These are phyloP conservation scores for Nettapus auritus DNA, from an alignment of 2,113 vertebrate species.

Conservation along the genomic window DNA sequence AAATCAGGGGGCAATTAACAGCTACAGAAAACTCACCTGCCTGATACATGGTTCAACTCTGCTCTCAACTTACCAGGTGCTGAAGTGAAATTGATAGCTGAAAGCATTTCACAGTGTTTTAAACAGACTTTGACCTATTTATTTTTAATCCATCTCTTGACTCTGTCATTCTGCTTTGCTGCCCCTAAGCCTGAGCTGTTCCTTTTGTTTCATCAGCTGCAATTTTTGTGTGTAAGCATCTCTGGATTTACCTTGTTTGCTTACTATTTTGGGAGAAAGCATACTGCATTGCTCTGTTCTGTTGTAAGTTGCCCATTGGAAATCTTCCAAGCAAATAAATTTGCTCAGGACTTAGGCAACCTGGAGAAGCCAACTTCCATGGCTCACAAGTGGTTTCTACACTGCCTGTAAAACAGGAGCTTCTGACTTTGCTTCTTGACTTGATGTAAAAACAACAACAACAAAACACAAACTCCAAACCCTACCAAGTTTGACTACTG, in stretches of 20 bases:
- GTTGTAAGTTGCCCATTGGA: neutral
- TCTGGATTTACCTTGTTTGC: neutral
- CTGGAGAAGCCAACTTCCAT: neutral
- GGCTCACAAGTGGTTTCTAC: neutral
- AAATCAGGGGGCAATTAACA: neutral
- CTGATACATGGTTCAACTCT: neutral
- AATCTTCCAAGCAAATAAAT: neutral
- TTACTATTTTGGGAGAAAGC: neutral
- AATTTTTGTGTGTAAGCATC: neutral
- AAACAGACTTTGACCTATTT: neutral
- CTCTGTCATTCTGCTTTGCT: neutral
- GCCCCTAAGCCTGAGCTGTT: neutral
- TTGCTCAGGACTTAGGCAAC: neutral
- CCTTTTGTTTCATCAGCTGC: neutral
- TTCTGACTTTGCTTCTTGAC: neutral
- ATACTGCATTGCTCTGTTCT: neutral
- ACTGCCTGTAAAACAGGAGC: neutral
- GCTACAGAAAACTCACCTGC: neutral
- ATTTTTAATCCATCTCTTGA: neutral
- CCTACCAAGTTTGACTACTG: neutral
- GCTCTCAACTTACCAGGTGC: neutral
- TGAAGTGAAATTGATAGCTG: neutral
- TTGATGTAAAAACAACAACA: neutral
- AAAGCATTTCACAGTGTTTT: neutral
- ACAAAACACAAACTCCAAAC: neutral